Base-by-base conservation (phyloP, 2,888 invertebrate species). In the Nematopogon swammerdamellus region DNA sequence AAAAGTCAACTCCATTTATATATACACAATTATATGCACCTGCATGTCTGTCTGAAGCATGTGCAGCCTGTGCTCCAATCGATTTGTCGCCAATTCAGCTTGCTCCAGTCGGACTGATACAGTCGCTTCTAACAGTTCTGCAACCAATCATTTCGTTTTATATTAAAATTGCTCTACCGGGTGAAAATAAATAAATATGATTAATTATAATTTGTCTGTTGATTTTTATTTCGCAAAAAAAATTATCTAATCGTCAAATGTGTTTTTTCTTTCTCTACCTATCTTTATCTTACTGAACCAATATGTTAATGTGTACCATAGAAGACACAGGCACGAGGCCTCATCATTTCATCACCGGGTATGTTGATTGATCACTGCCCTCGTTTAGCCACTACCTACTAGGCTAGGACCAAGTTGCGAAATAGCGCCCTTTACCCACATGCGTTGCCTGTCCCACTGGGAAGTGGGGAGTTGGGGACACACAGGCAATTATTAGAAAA, bases 61-160 rank as follows among this genome's bases (percentile, higher is more conserved):
- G 53, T 76, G 74, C 55, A 79, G 60, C 54, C 76, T 64, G 55
- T 79, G 76, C 57, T 76, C 79, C 54, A 79, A 62, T 55, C 72
- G 65, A 55, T 79, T 77, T 45, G 76, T 81, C 57, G 81, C 76
- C 62, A 80, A 63, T 67, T 79, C 69, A 55, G 70, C 68, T 63
- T 80, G 68, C 61, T 79, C 72, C 59, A 80, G 64, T 65, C 70
- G 70, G 58, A 77, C 60, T 55, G 74, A 70, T 54, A 79, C 59
- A 51, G 77, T 70, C 48, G 72, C 76, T 62, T 77, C 77, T 53
- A 77, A 67, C 49, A 73, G 75, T 63, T 77, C 79, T 79, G 67
- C 49, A 68, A 69, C 19, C 25, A 25, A 25, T 8, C 25, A 25
- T 25, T 25, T n/a, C n/a, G n/a, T n/a, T n/a, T n/a, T 11, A 11